phyloP scores from a whole-genome alignment of 2,113 vertebrate species.

The Brevimyrus niger region DNA sequence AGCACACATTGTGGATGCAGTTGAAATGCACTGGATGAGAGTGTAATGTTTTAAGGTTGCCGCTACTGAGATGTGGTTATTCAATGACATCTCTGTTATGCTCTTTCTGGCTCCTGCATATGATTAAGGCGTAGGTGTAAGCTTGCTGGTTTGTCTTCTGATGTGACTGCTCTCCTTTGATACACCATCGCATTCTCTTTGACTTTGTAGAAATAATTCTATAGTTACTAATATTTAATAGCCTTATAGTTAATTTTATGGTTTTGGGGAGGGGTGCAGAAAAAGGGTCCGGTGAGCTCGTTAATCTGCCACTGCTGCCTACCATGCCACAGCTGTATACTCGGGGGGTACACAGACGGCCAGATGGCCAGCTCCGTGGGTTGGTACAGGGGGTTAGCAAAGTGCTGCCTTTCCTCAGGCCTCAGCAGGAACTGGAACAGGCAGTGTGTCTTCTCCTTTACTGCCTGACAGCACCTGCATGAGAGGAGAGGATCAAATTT shows the following conservation, averaged over 20 bases:
- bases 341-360: slow-evolving; percentile 78
- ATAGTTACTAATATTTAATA: background rate
- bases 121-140: background rate
- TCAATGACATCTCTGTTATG: background rate
- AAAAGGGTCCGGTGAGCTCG: background rate
- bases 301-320: slow-evolving; percentile 18
- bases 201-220: background rate
- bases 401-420: slow-evolving; percentile 40
- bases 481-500: background rate
- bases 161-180: background rate
- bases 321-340: slow-evolving; percentile 77
- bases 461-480: slow-evolving; percentile 58
- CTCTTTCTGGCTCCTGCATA: background rate
- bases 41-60: background rate
- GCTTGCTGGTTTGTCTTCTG: background rate
- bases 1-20: background rate
- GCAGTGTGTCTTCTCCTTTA: slow-evolving; percentile 69
- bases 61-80: background rate
- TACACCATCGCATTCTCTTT: background rate
- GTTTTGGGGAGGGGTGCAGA: background rate
- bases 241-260: background rate
- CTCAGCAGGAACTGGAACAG: slow-evolving; percentile 67
- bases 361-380: slow-evolving; percentile 66
- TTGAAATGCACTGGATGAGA: background rate
- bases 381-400: slow-evolving; percentile 65